A percentile compares a stretch with the other conserved stretches of the same genome.
phyloP scores from a whole-genome alignment of 1,140 invertebrate species.

The Radopholus similis region DNA sequence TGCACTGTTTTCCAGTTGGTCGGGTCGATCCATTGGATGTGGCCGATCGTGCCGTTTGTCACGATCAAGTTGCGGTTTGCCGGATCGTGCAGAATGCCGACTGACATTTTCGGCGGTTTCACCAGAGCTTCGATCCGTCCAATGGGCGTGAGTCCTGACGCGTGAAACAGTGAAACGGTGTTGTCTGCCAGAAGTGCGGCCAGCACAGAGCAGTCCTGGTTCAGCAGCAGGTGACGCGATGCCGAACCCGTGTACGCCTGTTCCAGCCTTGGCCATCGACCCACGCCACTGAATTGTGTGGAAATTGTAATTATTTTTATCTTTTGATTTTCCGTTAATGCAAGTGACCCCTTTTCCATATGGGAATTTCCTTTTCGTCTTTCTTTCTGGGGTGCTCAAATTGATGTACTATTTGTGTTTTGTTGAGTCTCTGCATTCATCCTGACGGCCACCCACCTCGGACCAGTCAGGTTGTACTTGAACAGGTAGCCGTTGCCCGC shows the following conservation, averaged over 20 bases:
- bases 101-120: not conserved
- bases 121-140: not conserved
- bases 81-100: conserved; percentile 9
- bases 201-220: conserved; percentile 17
- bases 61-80: conserved; percentile 22
- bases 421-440: not conserved
- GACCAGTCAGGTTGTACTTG: conserved; percentile 31
- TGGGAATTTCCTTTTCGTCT: too few relatives aligned
- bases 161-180: conserved; percentile 30
- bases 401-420: not conserved
- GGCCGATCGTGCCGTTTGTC: conserved; percentile 26
- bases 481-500: conserved; percentile 27
- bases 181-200: conserved; percentile 35
- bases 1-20: conserved; percentile 27
- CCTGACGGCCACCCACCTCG: conserved; percentile 5
- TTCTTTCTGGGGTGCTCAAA: conserved; percentile 17
- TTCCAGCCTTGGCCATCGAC: conserved; percentile 24
- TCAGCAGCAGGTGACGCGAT: conserved; percentile 8
- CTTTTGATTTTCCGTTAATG: too few relatives aligned
- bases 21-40: conserved; percentile 42
- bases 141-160: conserved; percentile 2
- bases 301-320: conserved; percentile 32
- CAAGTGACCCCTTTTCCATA: too few relatives aligned
- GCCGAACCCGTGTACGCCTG: too few relatives aligned
- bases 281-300: conserved; percentile 16